Percentiles rank a stretch among this genome's conserved stretches.
Conservation (phyloP, 2,888 invertebrate species). For the Polyploca ridens region DNA sequence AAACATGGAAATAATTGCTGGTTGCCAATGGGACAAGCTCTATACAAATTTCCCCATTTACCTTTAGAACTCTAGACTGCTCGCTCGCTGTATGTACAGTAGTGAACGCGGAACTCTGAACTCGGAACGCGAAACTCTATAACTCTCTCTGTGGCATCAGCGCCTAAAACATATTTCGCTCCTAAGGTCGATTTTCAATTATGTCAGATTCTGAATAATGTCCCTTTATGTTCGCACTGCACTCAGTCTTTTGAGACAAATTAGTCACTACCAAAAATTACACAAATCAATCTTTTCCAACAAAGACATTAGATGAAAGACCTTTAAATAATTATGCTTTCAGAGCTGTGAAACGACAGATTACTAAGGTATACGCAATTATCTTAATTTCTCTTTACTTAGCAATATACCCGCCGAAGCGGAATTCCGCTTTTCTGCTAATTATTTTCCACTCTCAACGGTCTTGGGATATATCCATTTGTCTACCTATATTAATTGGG, state of each 20-base stretch:
- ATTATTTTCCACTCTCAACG: constrained; percentile 29
- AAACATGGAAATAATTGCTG: no score
- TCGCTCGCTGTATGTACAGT: no score
- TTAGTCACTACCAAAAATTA: background rate
- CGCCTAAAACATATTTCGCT: no score
- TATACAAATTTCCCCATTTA: no score
- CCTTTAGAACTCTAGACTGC: no score
- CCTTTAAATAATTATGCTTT: background rate
- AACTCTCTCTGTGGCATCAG: no score
- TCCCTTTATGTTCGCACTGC: background rate
- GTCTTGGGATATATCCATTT: constrained; percentile 19
- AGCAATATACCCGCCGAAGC: constrained; percentile 9
- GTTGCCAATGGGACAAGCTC: no score
- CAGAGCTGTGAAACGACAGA: constrained; percentile 7
- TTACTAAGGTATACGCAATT: constrained; percentile 10
- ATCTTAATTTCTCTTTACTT: constrained; percentile 15
- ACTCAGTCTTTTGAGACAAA: background rate
- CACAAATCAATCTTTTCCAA: background rate
- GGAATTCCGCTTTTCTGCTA: constrained; percentile 19
- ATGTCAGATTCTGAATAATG: background rate
- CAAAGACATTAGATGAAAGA: background rate
- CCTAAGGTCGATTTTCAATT: no score
- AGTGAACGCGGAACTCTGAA: no score
- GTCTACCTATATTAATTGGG: constrained; percentile 24
- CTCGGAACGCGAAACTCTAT: no score